Evolutionary conservation across 2,113 vertebrate genomes (phyloP).

Genomic region (Motacilla alba): DNA sequence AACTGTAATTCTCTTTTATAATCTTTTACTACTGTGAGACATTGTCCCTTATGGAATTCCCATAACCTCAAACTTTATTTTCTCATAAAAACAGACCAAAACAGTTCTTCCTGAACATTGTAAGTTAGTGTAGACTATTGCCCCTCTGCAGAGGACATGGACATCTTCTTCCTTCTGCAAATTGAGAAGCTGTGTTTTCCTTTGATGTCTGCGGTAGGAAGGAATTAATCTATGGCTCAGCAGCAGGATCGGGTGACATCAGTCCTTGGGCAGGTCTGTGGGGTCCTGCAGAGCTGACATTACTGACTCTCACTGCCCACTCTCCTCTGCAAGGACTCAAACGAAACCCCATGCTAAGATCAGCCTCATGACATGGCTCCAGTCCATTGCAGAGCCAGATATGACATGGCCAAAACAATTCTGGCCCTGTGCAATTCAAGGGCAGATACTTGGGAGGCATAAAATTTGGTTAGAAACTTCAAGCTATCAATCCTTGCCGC

Average conservation of each 20-base stretch:
- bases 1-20: constrained; percentile 65
- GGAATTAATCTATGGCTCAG: background rate
- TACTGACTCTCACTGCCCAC: background rate
- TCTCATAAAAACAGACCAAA: constrained; percentile 28
- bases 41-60: constrained; percentile 61
- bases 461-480: background rate
- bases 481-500: background rate
- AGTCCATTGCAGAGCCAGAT: background rate
- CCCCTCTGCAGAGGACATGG: background rate
- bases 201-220: background rate
- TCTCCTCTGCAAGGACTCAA: background rate
- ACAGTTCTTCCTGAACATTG: constrained; percentile 1
- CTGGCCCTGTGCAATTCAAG: background rate
- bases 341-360: background rate
- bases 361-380: background rate
- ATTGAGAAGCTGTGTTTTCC: background rate
- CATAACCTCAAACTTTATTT: constrained; percentile 55
- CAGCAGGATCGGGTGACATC: fast-evolving
- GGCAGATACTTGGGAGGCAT: background rate
- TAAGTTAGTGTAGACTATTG: constrained; percentile 14
- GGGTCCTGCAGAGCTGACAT: background rate
- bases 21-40: constrained; percentile 65
- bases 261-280: fast-evolving
- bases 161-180: background rate
- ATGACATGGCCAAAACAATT: background rate